These are phyloP conservation scores for Capromys pilorides DNA, from an alignment of 2,797 vertebrate species.

Conservation along the genomic window DNA sequence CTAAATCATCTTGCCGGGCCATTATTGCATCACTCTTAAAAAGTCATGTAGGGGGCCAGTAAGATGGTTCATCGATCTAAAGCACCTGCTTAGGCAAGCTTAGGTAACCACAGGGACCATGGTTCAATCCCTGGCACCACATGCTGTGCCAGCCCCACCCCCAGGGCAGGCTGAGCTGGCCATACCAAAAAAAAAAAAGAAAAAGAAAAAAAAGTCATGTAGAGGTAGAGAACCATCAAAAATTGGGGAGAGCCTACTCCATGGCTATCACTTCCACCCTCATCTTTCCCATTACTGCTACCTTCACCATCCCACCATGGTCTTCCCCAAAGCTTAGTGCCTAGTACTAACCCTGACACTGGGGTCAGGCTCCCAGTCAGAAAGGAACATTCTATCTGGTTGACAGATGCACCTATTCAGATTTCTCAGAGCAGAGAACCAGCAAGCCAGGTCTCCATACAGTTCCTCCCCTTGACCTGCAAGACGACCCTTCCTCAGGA, in stretches of 20 bases:
- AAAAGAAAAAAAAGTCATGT: too few species aligned
- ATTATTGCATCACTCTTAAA: background rate
- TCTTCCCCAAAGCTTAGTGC: background rate
- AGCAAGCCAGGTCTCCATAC: background rate
- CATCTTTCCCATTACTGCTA: background rate
- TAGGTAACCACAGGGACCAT: too few species aligned
- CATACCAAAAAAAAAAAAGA: too few species aligned
- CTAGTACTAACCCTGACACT: background rate
- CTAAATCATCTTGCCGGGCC: too few species aligned
- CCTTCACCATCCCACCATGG: too few species aligned
- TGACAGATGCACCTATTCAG: background rate
- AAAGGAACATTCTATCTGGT: background rate
- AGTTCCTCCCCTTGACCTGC: background rate
- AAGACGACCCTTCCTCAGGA: constrained; percentile 15
- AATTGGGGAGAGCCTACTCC: background rate
- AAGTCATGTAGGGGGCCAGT: too few species aligned
- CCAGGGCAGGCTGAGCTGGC: too few species aligned
- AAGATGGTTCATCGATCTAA: too few species aligned
- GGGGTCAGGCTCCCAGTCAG: background rate
- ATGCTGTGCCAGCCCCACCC: too few species aligned
- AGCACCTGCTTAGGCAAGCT: too few species aligned
- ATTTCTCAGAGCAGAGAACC: background rate
- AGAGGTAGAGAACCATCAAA: background rate
- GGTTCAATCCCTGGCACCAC: too few species aligned
- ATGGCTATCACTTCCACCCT: background rate